Conservation (phyloP, 2,113 vertebrate species). For the Thryonomys swinderianus region DNA sequence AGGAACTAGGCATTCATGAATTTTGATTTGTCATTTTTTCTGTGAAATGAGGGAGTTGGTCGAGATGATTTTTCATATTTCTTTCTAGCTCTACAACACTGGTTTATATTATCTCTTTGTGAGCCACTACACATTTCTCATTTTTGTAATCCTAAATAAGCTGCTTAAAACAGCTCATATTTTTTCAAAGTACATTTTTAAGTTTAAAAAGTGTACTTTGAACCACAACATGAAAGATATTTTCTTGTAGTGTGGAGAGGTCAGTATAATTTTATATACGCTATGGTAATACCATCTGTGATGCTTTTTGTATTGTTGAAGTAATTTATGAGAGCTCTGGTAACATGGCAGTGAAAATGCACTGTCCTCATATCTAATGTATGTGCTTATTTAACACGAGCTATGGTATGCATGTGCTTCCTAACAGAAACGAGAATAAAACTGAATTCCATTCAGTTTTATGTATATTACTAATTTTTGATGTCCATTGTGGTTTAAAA, state of each 20-base stretch:
- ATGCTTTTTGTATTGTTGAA: slow-evolving; percentile 42
- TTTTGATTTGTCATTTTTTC: slow-evolving; percentile 32
- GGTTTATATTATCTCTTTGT: slow-evolving; percentile 57
- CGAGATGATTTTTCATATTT: slow-evolving; percentile 55
- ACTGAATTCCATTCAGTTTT: slow-evolving; percentile 68
- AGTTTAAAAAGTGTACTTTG: slow-evolving; percentile 77
- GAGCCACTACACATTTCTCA: slow-evolving; percentile 38
- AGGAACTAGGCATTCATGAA: not conserved
- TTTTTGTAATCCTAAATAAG: slow-evolving; percentile 83
- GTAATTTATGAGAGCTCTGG: not conserved
- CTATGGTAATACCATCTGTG: slow-evolving; percentile 38
- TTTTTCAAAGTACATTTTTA: slow-evolving; percentile 74
- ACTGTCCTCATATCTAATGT: slow-evolving; percentile 20
- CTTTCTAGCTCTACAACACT: slow-evolving; percentile 42
- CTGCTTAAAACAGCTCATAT: slow-evolving; percentile 72
- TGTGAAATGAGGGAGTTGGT: slow-evolving; percentile 33
- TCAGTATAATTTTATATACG: slow-evolving; percentile 4
- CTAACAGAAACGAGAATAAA: slow-evolving; percentile 67
- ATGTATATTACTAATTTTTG: slow-evolving; percentile 48
- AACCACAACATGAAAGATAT: slow-evolving; percentile 48
- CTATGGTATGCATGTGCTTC: slow-evolving; percentile 81
- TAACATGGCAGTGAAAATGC: not conserved
- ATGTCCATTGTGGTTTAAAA: slow-evolving; percentile 61
- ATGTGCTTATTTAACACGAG: slow-evolving; percentile 75
- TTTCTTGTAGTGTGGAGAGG: not conserved